Conservation (phyloP, 1,140 invertebrate genomes). For the Chlorops oryzae region DNA sequence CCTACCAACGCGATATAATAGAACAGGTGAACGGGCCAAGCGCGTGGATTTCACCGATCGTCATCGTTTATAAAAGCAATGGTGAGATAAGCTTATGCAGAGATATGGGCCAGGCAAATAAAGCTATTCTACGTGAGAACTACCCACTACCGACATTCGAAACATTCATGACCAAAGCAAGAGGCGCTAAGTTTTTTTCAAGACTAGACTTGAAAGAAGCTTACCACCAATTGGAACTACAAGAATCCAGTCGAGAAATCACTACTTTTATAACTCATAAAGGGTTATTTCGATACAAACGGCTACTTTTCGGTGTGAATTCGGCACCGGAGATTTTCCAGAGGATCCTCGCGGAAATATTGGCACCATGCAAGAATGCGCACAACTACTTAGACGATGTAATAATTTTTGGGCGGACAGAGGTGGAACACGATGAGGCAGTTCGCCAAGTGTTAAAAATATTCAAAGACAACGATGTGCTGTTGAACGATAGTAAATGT, state of each 20-base stretch:
- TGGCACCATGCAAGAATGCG: constrained; percentile 14
- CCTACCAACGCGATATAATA: constrained; percentile 21
- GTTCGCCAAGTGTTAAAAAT: constrained; percentile 17
- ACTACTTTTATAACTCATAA: constrained; percentile 24
- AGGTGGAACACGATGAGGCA: constrained; percentile 20
- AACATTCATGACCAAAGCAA: constrained; percentile 28
- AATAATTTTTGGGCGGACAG: constrained; percentile 19
- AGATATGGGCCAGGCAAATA: constrained; percentile 42
- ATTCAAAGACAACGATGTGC: constrained; percentile 17
- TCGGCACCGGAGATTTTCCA: constrained; percentile 29
- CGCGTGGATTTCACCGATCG: constrained; percentile 42
- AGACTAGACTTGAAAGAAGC: constrained; percentile 26
- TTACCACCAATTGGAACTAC: constrained; percentile 28
- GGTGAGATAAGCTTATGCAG: constrained; percentile 42
- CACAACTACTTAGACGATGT: constrained; percentile 10
- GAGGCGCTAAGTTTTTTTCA: constrained; percentile 22
- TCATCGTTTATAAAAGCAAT: constrained; percentile 30
- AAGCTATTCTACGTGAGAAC: constrained; percentile 41
- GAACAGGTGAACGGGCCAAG: constrained; percentile 19
- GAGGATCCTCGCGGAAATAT: constrained; percentile 19
- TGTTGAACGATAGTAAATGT: constrained; percentile 24
- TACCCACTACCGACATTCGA: constrained; percentile 40
- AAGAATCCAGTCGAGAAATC: constrained; percentile 17
- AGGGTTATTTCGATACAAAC: constrained; percentile 27
- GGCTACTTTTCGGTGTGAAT: constrained; percentile 25